Conservation (phyloP, 2,113 vertebrate species). For the Albula glossodonta region DNA sequence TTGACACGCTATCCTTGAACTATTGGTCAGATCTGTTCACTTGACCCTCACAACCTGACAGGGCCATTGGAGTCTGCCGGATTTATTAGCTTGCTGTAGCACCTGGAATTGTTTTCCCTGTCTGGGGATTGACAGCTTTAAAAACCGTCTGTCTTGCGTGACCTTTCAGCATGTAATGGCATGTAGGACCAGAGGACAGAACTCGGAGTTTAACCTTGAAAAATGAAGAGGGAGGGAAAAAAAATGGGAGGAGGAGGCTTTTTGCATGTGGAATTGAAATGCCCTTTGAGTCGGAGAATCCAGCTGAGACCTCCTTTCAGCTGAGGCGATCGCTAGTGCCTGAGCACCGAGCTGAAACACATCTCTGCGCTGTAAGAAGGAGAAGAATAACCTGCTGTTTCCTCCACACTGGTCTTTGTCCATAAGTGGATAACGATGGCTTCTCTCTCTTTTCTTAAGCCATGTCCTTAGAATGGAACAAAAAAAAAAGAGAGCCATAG, state of each 20-base stretch:
- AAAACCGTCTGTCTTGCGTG: conserved; percentile 26
- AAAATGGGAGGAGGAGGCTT: no score
- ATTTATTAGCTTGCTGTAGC: conserved; percentile 24
- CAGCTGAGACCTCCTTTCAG: neutral
- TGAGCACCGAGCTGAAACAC: neutral
- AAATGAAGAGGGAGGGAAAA: neutral
- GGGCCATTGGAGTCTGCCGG: conserved; percentile 1
- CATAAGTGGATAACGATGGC: neutral
- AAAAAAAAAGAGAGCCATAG: neutral
- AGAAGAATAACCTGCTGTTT: neutral
- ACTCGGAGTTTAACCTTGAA: conserved; percentile 24
- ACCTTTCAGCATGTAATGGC: conserved; percentile 36
- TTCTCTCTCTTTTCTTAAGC: neutral
- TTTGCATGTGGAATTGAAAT: conserved; percentile 1
- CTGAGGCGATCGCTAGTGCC: neutral
- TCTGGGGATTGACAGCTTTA: conserved; percentile 26
- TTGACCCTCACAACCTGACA: conserved; percentile 27
- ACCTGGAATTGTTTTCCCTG: conserved; percentile 23
- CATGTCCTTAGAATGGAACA: neutral
- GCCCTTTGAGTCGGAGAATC: neutral
- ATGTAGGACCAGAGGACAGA: conserved; percentile 12
- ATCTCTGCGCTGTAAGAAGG: neutral
- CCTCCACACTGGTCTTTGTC: neutral
- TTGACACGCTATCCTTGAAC: conserved; percentile 32
- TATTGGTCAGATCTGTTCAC: conserved; percentile 16